These are phyloP conservation scores for Microcebus jonahi DNA, from an alignment of 2,113 vertebrate species.

Conservation along the genomic window DNA sequence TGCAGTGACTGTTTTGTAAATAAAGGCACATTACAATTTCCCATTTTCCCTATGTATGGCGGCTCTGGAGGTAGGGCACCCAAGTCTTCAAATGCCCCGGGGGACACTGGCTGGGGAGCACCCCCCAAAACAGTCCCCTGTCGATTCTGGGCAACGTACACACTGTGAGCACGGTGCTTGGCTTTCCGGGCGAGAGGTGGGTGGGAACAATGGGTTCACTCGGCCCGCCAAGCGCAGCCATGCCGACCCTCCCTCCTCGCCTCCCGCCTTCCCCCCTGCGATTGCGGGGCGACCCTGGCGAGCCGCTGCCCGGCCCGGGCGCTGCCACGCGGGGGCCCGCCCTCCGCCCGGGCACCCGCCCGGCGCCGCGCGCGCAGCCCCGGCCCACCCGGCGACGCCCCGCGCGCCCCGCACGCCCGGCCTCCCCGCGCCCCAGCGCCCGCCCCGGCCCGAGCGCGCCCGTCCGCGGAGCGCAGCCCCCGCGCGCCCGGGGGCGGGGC, in stretches of 20 bases:
- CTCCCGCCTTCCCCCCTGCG: not conserved
- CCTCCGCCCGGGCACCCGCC: slow-evolving; percentile 28
- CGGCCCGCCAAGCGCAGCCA: too few relatives aligned
- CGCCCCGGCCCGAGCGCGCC: not conserved
- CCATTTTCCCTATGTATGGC: too few relatives aligned
- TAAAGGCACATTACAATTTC: too few relatives aligned
- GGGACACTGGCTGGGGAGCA: not conserved
- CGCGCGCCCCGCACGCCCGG: not conserved
- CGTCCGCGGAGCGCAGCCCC: not conserved
- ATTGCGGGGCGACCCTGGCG: not conserved
- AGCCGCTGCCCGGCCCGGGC: not conserved
- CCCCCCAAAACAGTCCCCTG: not conserved
- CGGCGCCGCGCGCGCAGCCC: not conserved
- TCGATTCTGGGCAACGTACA: not conserved
- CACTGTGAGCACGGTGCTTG: not conserved
- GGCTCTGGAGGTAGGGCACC: too few relatives aligned
- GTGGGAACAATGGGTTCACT: not conserved
- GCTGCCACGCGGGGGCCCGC: slow-evolving; percentile 52
- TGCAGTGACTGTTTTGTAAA: too few relatives aligned
- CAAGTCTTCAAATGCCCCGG: not conserved
- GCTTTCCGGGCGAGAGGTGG: not conserved
- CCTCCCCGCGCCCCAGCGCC: not conserved
- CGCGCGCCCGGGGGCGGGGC: slow-evolving; percentile 31
- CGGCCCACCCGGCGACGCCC: not conserved
- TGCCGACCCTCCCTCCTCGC: too few relatives aligned